Conservation (phyloP, 2,113 vertebrate genomes). For the Dromaius novaehollandiae region DNA sequence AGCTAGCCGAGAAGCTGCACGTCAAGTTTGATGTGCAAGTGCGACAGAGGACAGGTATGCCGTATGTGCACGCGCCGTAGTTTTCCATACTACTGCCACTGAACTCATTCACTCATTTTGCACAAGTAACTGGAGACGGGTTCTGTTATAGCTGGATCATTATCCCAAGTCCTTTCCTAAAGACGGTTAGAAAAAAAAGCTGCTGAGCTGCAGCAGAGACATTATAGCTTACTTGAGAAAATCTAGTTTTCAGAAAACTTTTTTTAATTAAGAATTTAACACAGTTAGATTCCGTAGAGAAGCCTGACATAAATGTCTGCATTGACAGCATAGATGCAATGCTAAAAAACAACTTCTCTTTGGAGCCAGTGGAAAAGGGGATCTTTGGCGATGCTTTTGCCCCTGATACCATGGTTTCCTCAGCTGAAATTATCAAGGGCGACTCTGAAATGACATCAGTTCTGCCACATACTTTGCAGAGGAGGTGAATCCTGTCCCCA, state of each 20-base stretch:
- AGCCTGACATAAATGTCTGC: not conserved
- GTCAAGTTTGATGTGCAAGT: not conserved
- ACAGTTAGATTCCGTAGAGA: not conserved
- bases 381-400: not conserved
- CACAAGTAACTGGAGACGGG: not conserved
- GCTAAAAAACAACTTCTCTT: not conserved
- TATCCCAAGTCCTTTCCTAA: not conserved
- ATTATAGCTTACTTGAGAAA: not conserved
- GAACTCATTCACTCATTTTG: not conserved
- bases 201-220: not conserved
- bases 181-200: not conserved
- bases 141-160: not conserved
- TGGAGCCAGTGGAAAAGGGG: not conserved
- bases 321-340: not conserved
- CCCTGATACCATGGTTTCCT: not conserved
- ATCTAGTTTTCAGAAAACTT: not conserved
- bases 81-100: not conserved
- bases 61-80: rapidly evolving
- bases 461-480: not conserved
- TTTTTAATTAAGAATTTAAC: not conserved
- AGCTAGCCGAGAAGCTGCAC: not conserved
- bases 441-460: not conserved
- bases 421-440: not conserved
- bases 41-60: not conserved
- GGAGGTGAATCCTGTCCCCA: not conserved